Conservation (phyloP, 2,797 vertebrate species). For the Distichodus sexfasciatus region DNA sequence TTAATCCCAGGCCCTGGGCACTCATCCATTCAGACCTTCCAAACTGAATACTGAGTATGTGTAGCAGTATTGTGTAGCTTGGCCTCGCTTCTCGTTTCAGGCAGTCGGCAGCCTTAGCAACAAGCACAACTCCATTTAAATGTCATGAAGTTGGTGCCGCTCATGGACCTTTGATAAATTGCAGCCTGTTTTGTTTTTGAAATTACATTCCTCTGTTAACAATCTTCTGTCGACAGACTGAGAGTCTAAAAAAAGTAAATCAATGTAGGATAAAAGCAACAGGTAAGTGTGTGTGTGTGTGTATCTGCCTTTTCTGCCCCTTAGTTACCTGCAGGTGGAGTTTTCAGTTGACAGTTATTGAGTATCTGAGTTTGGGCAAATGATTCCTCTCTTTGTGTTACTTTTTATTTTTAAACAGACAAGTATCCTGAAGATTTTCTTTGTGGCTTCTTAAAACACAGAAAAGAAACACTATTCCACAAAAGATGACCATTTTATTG, state of each 20-base stretch:
- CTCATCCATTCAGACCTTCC: not conserved
- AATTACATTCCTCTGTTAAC: slow-evolving; percentile 74
- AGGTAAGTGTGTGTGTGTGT: not conserved
- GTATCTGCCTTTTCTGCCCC: not conserved
- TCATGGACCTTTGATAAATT: slow-evolving; percentile 66
- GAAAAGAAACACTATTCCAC: too few species aligned
- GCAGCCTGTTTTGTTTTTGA: slow-evolving; percentile 63
- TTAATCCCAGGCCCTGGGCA: not conserved
- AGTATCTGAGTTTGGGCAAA: too few species aligned
- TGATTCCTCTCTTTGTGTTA: too few species aligned
- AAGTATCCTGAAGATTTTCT: too few species aligned
- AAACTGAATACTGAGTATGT: slow-evolving; percentile 8
- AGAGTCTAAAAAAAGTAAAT: slow-evolving; percentile 22
- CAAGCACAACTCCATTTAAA: slow-evolving; percentile 19
- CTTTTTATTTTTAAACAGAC: too few species aligned
- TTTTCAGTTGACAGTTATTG: not conserved
- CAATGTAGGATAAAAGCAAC: slow-evolving; percentile 21
- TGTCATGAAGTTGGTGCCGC: slow-evolving; percentile 39
- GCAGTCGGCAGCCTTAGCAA: slow-evolving; percentile 20
- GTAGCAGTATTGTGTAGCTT: not conserved
- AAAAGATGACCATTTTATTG: too few species aligned
- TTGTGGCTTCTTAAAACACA: too few species aligned
- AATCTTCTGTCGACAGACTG: slow-evolving; percentile 47
- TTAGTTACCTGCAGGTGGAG: not conserved
- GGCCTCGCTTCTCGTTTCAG: slow-evolving; percentile 24